phyloP scores from a whole-genome alignment of 2,888 invertebrate species.

The Drosophila prolongata region DNA sequence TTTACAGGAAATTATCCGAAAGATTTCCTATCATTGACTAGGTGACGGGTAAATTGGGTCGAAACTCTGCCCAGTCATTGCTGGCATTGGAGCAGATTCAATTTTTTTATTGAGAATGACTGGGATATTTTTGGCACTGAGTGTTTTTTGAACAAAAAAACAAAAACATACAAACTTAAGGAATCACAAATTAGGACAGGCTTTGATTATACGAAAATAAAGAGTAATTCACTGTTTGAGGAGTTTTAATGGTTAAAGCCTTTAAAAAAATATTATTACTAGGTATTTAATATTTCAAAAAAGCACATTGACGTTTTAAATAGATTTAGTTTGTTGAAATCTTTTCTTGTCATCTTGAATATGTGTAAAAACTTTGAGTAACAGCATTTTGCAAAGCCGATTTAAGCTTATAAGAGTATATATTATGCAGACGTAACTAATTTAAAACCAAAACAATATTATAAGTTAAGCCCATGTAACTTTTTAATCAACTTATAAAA shows the following conservation, averaged over 20 bases:
- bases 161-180: constrained; percentile 1
- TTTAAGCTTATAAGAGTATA: neutral
- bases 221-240: neutral
- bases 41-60: constrained; percentile 34
- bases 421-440: too few relatives aligned
- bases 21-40: constrained; percentile 48
- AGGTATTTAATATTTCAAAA: too few relatives aligned
- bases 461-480: too few relatives aligned
- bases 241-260: neutral
- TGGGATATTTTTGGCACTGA: neutral
- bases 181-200: neutral
- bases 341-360: too few relatives aligned
- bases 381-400: neutral
- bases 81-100: constrained; percentile 10
- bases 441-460: too few relatives aligned
- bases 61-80: constrained; percentile 15
- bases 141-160: constrained; percentile 5
- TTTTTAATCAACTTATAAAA: too few relatives aligned
- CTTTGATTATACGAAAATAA: constrained; percentile 16
- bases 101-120: constrained; percentile 14
- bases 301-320: too few relatives aligned
- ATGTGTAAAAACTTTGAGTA: too few relatives aligned
- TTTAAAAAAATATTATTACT: too few relatives aligned
- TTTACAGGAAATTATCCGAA: constrained; percentile 60
- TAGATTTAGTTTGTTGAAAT: too few relatives aligned